These are phyloP conservation scores for Amblyopsis rosae DNA, from an alignment of 2,113 vertebrate genomes.

Conservation along the genomic window DNA sequence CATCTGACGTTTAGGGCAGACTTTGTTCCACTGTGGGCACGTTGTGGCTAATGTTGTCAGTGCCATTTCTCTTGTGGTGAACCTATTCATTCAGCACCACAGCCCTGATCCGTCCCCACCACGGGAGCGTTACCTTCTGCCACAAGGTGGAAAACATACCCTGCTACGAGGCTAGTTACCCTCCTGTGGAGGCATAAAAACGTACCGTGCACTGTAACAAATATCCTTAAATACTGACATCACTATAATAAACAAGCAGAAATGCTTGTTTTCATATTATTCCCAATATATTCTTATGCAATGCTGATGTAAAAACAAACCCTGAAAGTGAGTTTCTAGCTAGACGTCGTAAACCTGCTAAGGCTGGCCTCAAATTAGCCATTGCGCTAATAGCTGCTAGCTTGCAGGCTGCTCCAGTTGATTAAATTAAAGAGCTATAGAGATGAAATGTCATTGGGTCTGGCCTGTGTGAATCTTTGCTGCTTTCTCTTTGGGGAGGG, in stretches of 20 bases:
- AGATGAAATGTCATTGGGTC: conserved; percentile 27
- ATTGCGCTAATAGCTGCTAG: conserved; percentile 22
- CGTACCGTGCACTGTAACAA: conserved; percentile 22
- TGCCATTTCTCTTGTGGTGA: conserved; percentile 65
- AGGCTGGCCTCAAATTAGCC: conserved; percentile 19
- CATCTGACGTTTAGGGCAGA: conserved; percentile 55
- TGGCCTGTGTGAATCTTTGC: conserved; percentile 11
- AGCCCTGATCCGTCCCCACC: conserved; percentile 6
- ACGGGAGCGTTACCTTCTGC: conserved; percentile 37
- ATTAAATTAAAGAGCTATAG: not conserved
- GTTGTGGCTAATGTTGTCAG: conserved; percentile 45
- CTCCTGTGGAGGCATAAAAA: conserved; percentile 45
- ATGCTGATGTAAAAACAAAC: not conserved
- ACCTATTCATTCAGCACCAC: conserved; percentile 57
- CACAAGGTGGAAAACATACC: conserved; percentile 61
- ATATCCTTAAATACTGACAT: conserved; percentile 46
- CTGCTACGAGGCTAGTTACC: conserved; percentile 48
- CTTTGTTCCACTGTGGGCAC: conserved; percentile 68
- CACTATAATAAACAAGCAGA: conserved; percentile 40
- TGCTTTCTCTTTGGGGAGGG: conserved; percentile 19
- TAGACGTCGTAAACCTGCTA: not conserved
- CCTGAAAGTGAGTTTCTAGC: conserved; percentile 4
- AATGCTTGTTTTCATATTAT: conserved; percentile 5
- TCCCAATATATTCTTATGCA: conserved; percentile 1
- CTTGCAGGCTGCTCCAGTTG: conserved; percentile 18